Percentiles rank a stretch among this genome's conserved stretches.
Evolutionary conservation across 1,140 invertebrate species (phyloP).

Genomic region (Drosophila mauritiana): DNA sequence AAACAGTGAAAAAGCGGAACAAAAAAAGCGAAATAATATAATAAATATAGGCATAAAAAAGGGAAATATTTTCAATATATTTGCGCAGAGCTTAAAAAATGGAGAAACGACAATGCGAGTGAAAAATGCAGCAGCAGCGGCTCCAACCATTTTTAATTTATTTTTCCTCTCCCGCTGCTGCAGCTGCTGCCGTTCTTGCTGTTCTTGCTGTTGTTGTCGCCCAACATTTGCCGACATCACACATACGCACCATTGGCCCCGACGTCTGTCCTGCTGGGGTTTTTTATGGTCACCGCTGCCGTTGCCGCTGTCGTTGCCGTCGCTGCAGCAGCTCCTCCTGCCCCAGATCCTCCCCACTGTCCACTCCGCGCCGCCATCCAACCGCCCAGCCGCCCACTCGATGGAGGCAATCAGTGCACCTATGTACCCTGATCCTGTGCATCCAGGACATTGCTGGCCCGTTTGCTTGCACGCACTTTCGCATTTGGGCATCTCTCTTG

Average conservation of each 20-base stretch:
- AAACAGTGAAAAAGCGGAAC: slow-evolving; percentile 48
- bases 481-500: slow-evolving; percentile 81
- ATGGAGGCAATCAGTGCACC: slow-evolving; percentile 76
- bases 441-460: slow-evolving; percentile 53
- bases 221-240: slow-evolving; percentile 55
- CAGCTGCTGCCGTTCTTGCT: neutral
- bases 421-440: slow-evolving; percentile 67
- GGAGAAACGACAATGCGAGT: slow-evolving; percentile 40
- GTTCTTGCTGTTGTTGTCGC: slow-evolving; percentile 47
- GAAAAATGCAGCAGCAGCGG: slow-evolving; percentile 45
- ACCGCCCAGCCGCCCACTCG: neutral
- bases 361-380: neutral
- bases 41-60: slow-evolving; percentile 51
- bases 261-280: slow-evolving; percentile 27
- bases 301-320: slow-evolving; percentile 11
- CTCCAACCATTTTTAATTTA: slow-evolving; percentile 66
- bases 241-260: slow-evolving; percentile 60
- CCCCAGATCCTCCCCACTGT: neutral
- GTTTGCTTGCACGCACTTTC: slow-evolving; percentile 77
- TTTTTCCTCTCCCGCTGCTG: slow-evolving; percentile 38
- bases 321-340: slow-evolving; percentile 4
- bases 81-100: slow-evolving; percentile 53
- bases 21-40: slow-evolving; percentile 58
- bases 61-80: slow-evolving; percentile 61
- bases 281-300: slow-evolving; percentile 47